These are phyloP conservation scores for Salvator merianae DNA, from an alignment of 2,113 vertebrate genomes.

Conservation along the genomic window DNA sequence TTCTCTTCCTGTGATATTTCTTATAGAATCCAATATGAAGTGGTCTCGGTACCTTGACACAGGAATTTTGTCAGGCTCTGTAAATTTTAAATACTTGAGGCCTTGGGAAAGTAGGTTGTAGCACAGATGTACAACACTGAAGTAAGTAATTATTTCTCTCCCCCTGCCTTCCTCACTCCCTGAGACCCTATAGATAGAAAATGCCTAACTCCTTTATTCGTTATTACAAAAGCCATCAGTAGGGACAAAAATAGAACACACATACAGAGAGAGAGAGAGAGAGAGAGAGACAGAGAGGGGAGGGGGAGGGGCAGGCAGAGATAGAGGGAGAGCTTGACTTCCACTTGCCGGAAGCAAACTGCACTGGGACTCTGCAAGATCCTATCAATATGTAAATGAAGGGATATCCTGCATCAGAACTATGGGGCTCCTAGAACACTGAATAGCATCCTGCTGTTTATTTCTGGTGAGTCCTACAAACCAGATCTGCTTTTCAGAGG, in stretches of 20 bases:
- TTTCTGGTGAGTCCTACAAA: slow-evolving; percentile 57
- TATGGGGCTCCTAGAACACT: slow-evolving; percentile 54
- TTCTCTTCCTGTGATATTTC: not conserved
- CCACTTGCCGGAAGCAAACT: slow-evolving; percentile 67
- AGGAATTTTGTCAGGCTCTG: slow-evolving; percentile 43
- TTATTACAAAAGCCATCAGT: slow-evolving; percentile 74
- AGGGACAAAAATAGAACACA: slow-evolving; percentile 75
- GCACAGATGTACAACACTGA: slow-evolving; percentile 69
- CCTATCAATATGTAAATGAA: slow-evolving; percentile 76
- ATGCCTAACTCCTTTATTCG: slow-evolving; percentile 68
- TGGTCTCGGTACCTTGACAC: not conserved
- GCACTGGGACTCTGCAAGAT: slow-evolving; percentile 66
- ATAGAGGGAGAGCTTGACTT: slow-evolving; percentile 66
- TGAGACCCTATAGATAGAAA: slow-evolving; percentile 56
- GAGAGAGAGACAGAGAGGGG: no score
- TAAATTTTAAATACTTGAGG: slow-evolving; percentile 56
- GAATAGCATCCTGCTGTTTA: slow-evolving; percentile 51
- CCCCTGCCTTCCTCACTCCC: no score
- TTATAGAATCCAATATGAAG: not conserved
- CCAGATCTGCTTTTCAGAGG: slow-evolving; percentile 68
- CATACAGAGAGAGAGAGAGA: not conserved
- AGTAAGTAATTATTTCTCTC: slow-evolving; percentile 52
- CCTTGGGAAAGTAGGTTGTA: slow-evolving; percentile 69
- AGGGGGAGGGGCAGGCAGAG: no score
- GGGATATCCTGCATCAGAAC: slow-evolving; percentile 70